phyloP scores from a whole-genome alignment of 2,113 vertebrate species.

The Clarias gariepinus region DNA sequence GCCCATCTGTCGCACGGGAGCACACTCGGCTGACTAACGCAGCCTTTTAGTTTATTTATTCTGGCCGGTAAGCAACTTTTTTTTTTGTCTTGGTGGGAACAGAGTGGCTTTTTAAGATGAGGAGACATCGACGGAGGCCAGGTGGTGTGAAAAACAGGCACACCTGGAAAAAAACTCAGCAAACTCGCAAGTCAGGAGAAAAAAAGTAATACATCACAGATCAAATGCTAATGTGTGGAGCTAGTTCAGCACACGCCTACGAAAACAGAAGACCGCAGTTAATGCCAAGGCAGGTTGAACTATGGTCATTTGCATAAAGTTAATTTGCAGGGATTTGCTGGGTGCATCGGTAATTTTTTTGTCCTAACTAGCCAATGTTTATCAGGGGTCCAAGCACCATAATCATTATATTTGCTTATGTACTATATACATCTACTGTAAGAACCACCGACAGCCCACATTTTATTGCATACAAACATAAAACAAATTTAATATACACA shows the following conservation, averaged over 20 bases:
- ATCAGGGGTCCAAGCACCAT: neutral
- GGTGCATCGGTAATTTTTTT: neutral
- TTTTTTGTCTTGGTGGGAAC: slow-evolving; percentile 20
- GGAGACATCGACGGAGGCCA: slow-evolving; percentile 2
- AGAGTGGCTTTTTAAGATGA: slow-evolving; percentile 12
- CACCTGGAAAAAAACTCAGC: slow-evolving; percentile 10
- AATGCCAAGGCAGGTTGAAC: neutral
- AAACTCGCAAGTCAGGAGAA: neutral
- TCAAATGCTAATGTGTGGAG: neutral
- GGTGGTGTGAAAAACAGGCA: slow-evolving; percentile 18
- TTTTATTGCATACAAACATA: neutral
- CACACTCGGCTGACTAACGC: neutral
- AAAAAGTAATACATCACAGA: neutral
- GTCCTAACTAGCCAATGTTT: neutral
- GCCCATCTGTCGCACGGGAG: slow-evolving; percentile 48
- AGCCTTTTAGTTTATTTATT: slow-evolving; percentile 36
- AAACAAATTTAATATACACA: neutral
- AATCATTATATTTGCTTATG: neutral
- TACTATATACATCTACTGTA: neutral
- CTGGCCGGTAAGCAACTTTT: slow-evolving; percentile 44
- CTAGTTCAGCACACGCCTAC: neutral
- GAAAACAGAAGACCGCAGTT: neutral
- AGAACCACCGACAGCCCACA: neutral
- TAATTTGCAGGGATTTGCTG: neutral
- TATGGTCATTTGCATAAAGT: neutral